Conservation (phyloP, 2,797 vertebrate genomes). For the Lacerta agilis region DNA sequence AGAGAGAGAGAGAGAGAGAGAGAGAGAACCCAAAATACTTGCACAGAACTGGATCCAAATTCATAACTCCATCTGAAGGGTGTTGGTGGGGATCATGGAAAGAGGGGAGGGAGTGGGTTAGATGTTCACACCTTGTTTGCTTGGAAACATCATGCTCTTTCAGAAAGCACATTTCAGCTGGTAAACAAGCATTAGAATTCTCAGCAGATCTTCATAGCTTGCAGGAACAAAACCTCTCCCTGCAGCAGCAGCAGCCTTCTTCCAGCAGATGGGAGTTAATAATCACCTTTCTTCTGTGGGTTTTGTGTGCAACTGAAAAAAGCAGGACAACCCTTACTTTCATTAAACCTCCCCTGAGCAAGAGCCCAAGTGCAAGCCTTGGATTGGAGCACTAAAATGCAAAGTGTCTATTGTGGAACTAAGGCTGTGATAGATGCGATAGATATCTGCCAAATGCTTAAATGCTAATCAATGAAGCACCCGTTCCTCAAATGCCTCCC, state of each 20-base stretch:
- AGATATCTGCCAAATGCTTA: constrained; percentile 37
- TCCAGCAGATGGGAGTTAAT: constrained; percentile 80
- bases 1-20: background rate
- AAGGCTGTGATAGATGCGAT: no score
- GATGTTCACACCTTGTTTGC: constrained; percentile 54
- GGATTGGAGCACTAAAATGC: background rate
- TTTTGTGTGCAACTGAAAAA: constrained; percentile 65
- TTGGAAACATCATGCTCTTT: constrained; percentile 63
- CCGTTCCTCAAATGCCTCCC: background rate
- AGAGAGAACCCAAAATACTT: constrained; percentile 1
- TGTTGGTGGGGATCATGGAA: background rate
- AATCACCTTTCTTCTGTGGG: constrained; percentile 75
- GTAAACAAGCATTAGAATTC: constrained; percentile 75
- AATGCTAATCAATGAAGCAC: constrained; percentile 22
- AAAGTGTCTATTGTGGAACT: no score
- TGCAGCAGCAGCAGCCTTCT: constrained; percentile 75
- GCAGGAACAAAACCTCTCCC: constrained; percentile 69
- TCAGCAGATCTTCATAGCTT: constrained; percentile 75
- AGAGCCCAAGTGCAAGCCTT: constrained; percentile 54
- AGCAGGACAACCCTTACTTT: constrained; percentile 56
- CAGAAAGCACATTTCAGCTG: constrained; percentile 55
- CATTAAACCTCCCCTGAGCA: constrained; percentile 58
- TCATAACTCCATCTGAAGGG: constrained; percentile 24
- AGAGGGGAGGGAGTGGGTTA: constrained; percentile 40
- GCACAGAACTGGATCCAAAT: background rate